These are phyloP conservation scores for Actias luna DNA, from an alignment of 2,888 invertebrate species.

Conservation along the genomic window DNA sequence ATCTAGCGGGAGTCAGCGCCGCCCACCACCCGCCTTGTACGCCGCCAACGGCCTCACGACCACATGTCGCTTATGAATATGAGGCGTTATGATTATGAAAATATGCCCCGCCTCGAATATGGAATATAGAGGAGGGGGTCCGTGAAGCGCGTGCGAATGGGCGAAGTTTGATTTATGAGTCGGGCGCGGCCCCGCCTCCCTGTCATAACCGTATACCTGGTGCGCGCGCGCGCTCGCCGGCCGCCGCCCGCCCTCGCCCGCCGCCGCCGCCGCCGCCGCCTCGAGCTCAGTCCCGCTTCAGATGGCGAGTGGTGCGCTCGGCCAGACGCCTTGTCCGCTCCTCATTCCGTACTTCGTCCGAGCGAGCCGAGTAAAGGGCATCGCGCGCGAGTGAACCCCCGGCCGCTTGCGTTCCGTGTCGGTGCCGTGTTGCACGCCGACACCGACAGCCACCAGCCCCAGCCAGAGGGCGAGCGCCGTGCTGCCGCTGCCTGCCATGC, in stretches of 20 bases:
- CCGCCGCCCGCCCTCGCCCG: conserved; percentile 55
- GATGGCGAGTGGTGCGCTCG: conserved; percentile 79
- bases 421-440: conserved; percentile 38
- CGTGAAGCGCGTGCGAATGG: conserved; percentile 84
- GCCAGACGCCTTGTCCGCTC: conserved; percentile 56
- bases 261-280: conserved; percentile 68
- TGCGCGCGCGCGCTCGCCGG: conserved; percentile 82
- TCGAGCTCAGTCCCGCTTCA: conserved; percentile 79
- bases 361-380: conserved; percentile 51
- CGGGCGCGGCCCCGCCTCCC: conserved; percentile 84
- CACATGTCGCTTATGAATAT: conserved; percentile 81
- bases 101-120: conserved; percentile 83
- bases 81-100: conserved; percentile 82
- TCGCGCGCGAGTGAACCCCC: conserved; percentile 33
- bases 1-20: conserved; percentile 76
- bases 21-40: conserved; percentile 61
- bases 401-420: conserved; percentile 46
- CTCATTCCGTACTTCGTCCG: conserved; percentile 55
- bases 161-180: conserved; percentile 86
- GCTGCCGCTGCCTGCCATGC: conserved; percentile 63
- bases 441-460: conserved; percentile 29
- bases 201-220: conserved; percentile 86
- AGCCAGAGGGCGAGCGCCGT: background rate
- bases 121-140: conserved; percentile 84
- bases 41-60: conserved; percentile 39